Base-by-base conservation (phyloP, 1,140 invertebrate genomes). In the Drosophila novamexicana region DNA sequence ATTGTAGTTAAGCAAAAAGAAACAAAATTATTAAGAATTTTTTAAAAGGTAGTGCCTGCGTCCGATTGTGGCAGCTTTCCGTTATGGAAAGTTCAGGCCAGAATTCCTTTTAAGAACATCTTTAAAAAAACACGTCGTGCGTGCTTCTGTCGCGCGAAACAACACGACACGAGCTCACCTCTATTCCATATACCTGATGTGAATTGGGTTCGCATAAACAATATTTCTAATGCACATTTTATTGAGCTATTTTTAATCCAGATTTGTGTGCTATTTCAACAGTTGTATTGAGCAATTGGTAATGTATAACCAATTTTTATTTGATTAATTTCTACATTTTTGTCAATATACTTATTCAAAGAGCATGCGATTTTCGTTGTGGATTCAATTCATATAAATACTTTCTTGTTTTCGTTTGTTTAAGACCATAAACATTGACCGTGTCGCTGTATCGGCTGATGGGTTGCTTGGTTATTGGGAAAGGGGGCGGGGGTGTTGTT, bases 391-490 rank as follows among this genome's bases (percentile, higher is more conserved):
- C 6, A 32, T 16, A 32, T 36, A 5, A 2, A 40, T 16, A 49
- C 53, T 32, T 57, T 66, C 53, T 53, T 40, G 64, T 66, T 66
- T 66, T 56, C 32, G 42, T 42, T 45, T 36, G 7, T 18, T 34
- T 70, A 32, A 34, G 59, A 14, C 40, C 12, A 36, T 42, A 52
- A 62, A 37, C 12, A 50, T 12, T 61, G 45, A 40, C 37, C 36
- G 36, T 47, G 9, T 9, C 22, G 22, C 22, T 29, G 4, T 29
- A 29, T 29, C 22, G 22, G 22, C 5, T 29, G 22, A 29, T 29
- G 22, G 22, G 47, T 29, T 14, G 45, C 1, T 29, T 29, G 22
- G 22, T 29, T 29, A 29, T 4, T 3, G n/a, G 54, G 18, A 10
- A 12, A n/a, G 29, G 39, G n/a, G 40, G 57, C 4, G 39, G 18